Evolutionary conservation across 2,888 invertebrate species (phyloP).

Genomic region (Agrochola circellaris): DNA sequence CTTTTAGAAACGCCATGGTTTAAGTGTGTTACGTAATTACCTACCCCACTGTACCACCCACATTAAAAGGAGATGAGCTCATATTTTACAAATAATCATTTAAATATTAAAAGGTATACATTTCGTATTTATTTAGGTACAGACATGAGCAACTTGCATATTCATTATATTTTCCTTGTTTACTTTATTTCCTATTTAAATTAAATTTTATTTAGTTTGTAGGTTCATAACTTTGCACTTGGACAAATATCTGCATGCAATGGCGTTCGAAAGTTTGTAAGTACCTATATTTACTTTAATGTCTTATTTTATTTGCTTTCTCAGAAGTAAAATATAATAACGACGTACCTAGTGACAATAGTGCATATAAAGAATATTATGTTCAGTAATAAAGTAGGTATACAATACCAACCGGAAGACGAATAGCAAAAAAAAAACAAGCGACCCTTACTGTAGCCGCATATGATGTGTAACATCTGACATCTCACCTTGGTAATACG

Average conservation of each 20-base stretch:
- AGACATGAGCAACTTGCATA: not conserved
- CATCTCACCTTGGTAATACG: no score
- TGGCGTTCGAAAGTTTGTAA: not conserved
- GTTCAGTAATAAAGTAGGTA: not conserved
- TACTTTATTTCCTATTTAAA: not conserved
- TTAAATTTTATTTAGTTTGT: not conserved
- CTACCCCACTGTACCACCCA: no score
- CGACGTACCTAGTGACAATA: not conserved
- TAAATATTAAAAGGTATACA: no score
- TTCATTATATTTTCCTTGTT: not conserved
- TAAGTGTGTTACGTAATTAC: no score
- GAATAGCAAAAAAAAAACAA: not conserved
- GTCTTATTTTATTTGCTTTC: not conserved
- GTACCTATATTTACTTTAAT: not conserved
- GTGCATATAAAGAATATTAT: conserved; percentile 9
- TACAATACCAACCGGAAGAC: not conserved
- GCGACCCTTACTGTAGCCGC: no score
- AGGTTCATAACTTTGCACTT: not conserved
- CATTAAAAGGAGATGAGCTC: no score
- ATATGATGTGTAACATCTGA: no score
- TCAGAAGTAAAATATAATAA: not conserved
- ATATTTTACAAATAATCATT: no score
- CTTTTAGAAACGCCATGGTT: no score
- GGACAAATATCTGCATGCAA: conserved; percentile 5
- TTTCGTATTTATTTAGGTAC: not conserved